Evolutionary conservation across 2,797 vertebrate genomes (phyloP).

Genomic region (Ataeniobius toweri): DNA sequence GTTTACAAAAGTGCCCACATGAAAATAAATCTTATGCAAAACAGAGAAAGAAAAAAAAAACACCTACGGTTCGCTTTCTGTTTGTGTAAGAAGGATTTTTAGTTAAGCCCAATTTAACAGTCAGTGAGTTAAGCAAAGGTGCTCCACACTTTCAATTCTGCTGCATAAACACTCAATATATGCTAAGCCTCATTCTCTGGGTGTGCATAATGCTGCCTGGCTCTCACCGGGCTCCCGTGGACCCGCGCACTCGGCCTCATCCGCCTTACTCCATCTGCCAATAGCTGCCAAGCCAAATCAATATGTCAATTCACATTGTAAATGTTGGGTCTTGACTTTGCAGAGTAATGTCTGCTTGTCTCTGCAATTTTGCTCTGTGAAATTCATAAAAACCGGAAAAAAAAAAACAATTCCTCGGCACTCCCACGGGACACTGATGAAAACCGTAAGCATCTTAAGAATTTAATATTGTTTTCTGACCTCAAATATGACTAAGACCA

Average conservation of each 20-base stretch:
- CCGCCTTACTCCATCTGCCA: slow-evolving; percentile 74
- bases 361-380: slow-evolving; percentile 72
- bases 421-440: slow-evolving; percentile 50
- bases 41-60: slow-evolving; percentile 11
- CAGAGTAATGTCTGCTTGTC: slow-evolving; percentile 79
- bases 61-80: slow-evolving; percentile 57
- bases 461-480: slow-evolving; percentile 42
- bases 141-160: slow-evolving; percentile 79
- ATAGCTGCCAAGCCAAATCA: slow-evolving; percentile 81
- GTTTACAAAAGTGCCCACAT: slow-evolving; percentile 20
- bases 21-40: slow-evolving; percentile 45
- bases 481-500: slow-evolving; percentile 47
- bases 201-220: slow-evolving; percentile 79
- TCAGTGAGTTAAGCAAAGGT: slow-evolving; percentile 80
- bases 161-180: slow-evolving; percentile 82
- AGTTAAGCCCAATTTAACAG: slow-evolving; percentile 79
- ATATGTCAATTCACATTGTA: slow-evolving; percentile 81
- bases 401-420: slow-evolving; percentile 31
- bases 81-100: slow-evolving; percentile 79
- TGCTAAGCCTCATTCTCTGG: slow-evolving; percentile 81
- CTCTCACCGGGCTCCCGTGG: slow-evolving; percentile 67
- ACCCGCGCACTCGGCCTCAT: slow-evolving; percentile 67
- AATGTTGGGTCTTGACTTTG: slow-evolving; percentile 83
- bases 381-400: slow-evolving; percentile 21
- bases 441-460: slow-evolving; percentile 48